Conservation (phyloP, 2,888 invertebrate species). For the Rhyacophila evoluta region DNA sequence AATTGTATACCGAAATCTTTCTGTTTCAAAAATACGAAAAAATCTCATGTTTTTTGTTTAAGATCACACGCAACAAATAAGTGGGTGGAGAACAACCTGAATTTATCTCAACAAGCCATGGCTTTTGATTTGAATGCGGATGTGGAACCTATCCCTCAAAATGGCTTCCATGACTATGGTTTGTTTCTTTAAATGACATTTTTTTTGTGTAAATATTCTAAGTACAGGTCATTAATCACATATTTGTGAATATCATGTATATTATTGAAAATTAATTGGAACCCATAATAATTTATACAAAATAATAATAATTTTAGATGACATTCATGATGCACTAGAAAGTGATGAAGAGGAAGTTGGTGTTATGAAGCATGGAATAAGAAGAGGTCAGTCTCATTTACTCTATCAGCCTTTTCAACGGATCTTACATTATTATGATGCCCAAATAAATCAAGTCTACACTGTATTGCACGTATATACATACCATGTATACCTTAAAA, state of each 20-base stretch:
- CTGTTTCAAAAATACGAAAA: too few species aligned
- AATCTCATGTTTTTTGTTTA: conserved; percentile 20
- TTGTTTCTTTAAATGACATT: too few species aligned
- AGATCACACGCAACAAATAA: conserved; percentile 58
- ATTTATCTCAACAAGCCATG: conserved; percentile 70
- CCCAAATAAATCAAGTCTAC: too few species aligned
- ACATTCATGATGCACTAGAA: conserved; percentile 54
- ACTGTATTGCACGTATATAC: too few species aligned
- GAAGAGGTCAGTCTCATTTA: conserved; percentile 37
- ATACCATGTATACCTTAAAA: neutral
- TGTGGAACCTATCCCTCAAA: conserved; percentile 70
- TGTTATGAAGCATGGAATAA: conserved; percentile 43
- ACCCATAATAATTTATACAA: too few species aligned
- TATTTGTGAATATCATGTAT: too few species aligned
- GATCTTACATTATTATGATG: too few species aligned
- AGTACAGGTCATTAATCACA: neutral
- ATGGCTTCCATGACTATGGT: conserved; percentile 57
- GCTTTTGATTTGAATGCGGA: conserved; percentile 76
- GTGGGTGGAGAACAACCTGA: conserved; percentile 65
- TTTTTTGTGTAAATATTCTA: too few species aligned
- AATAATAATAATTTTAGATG: too few species aligned
- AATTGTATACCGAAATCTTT: too few species aligned
- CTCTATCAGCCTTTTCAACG: too few species aligned
- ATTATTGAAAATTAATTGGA: too few species aligned
- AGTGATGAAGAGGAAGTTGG: conserved; percentile 54